A percentile compares a stretch with the other conserved stretches of the same genome.
phyloP scores from a whole-genome alignment of 2,797 vertebrate genomes.

The Linurgus olivaceus region DNA sequence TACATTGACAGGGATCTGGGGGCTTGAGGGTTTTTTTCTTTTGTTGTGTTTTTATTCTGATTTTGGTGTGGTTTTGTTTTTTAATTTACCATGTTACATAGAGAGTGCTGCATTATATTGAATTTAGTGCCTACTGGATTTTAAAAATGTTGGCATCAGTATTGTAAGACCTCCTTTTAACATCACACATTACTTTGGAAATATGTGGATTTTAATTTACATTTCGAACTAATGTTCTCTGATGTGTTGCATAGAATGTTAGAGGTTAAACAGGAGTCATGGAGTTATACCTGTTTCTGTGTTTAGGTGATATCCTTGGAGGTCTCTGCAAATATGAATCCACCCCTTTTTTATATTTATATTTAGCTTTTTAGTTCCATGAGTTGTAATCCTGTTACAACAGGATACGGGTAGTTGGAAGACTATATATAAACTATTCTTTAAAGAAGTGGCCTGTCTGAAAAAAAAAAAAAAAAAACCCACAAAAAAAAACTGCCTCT shows the following conservation, averaged over 20 bases:
- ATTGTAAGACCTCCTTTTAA: conserved; percentile 21
- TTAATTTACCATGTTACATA: background rate
- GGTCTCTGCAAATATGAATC: background rate
- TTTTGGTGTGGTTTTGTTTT: background rate
- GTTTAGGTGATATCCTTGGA: background rate
- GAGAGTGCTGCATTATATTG: conserved; percentile 21
- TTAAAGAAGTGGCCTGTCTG: conserved; percentile 49
- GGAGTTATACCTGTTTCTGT: background rate
- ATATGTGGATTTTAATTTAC: background rate
- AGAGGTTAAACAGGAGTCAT: background rate
- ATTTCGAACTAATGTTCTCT: background rate
- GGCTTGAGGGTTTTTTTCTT: background rate
- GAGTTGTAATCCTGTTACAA: conserved; percentile 27
- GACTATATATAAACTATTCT: background rate
- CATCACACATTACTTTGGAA: background rate
- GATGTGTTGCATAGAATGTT: background rate
- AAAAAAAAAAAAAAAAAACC: background rate
- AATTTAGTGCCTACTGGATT: conserved; percentile 57
- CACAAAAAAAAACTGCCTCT: conserved; percentile 45
- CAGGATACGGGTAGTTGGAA: conserved; percentile 62
- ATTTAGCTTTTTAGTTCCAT: conserved; percentile 24
- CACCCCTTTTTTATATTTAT: background rate
- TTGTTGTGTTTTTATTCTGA: background rate
- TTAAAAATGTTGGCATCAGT: conserved; percentile 29
- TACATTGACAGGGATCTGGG: background rate